A percentile compares a stretch with the other conserved stretches of the same genome.
Evolutionary conservation across 2,797 vertebrate genomes (phyloP).

Genomic region (Hephaestus fuliginosus): DNA sequence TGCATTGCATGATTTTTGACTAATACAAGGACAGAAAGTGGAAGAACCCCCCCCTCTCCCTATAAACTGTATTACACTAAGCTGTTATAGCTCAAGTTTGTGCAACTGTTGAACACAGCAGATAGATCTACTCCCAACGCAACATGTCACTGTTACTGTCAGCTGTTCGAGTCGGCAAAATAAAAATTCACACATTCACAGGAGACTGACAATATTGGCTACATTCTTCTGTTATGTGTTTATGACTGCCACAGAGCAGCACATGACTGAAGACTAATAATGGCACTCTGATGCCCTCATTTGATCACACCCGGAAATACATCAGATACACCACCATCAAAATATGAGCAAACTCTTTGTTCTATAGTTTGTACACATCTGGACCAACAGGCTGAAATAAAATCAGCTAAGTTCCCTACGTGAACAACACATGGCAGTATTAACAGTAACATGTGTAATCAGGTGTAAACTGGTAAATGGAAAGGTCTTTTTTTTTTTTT

Average conservation of each 20-base stretch:
- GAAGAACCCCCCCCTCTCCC: too few species aligned
- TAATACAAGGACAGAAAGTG: neutral
- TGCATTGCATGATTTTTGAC: neutral
- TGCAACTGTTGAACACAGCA: neutral
- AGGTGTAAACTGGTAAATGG: slow-evolving; percentile 19
- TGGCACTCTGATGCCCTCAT: slow-evolving; percentile 53
- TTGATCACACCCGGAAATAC: slow-evolving; percentile 51
- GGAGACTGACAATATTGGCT: neutral
- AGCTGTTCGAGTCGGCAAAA: neutral
- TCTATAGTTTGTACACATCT: neutral
- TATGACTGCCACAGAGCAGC: neutral
- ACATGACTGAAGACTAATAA: neutral
- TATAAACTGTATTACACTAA: neutral
- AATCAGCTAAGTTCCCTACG: neutral
- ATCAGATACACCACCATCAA: neutral
- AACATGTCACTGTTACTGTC: neutral
- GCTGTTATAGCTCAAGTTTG: neutral
- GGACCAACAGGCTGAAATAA: neutral
- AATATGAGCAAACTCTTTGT: neutral
- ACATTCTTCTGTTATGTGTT: neutral
- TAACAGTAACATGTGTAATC: neutral
- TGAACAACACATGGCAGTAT: neutral
- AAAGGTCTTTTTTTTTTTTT: slow-evolving; percentile 11
- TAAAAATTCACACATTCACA: neutral
- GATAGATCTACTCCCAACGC: neutral